Evolutionary conservation across 2,113 vertebrate species (phyloP), one percentile per base, ranked within the genome.

Genomic region (Cisticola juncidis): DNA sequence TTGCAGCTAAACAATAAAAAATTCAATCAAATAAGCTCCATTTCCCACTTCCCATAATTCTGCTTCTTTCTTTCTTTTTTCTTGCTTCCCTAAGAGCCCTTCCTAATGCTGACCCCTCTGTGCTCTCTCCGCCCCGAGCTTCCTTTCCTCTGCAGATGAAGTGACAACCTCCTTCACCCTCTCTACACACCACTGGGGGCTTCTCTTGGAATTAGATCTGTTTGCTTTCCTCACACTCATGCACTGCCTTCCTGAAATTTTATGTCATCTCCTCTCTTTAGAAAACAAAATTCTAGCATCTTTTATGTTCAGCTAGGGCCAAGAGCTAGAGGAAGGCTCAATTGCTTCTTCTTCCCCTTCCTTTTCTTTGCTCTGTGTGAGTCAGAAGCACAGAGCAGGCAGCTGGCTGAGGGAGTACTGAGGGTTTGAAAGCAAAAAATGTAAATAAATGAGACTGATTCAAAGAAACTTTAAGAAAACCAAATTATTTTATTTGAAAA

Each of bases 71-170:
- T 48, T 64, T 77, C 26, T 25, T 50, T 74, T 29, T 62, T 26
- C 58, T 69, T 33, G 14, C 33, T 90, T 81, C 38, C 35, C 29
- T 58, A 42, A 33, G 35, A 76, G 44, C 53, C 28, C 36, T 70
- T 83, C 56, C 33, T 18, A 54, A 57, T 0, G 1, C 25, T 66
- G 62, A 76, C 21, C 13, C 9, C 35, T 62, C 79, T 45, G 26
- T 4, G 1, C 56, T 50, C 56, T 58, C 42, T 61, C 45, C 29
- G 79, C 50, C 35, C 2, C 0, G 0, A 26, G 42, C 29, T 92
- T 48, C 53, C 33, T 78, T 51, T 84, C 16, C 40, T 60, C 28
- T 13, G 14, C 61, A 72, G 72, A 62, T 44, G 15, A 66, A 44
- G 33, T 11, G 21, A 9, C 38, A 77, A 42, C 47, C 5, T 90